Base-by-base conservation (phyloP, 2,113 vertebrate genomes). In the Narcine bancroftii region DNA sequence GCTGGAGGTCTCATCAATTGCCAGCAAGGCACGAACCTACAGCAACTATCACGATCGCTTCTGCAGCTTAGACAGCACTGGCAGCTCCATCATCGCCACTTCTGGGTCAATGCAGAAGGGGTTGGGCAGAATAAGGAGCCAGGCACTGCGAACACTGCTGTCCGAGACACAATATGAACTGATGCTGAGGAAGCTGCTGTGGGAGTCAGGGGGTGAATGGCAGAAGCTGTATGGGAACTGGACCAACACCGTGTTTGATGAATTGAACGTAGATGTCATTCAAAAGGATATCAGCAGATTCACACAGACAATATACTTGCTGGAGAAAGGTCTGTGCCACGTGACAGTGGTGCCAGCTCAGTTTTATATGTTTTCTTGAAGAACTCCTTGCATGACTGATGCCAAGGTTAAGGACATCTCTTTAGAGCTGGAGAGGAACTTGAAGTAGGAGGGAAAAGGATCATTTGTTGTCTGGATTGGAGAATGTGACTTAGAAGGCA, bases 161-260 rank as follows among this genome's bases (percentile, higher is more conserved):
- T 93, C 95, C 0, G 94, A 95, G 91, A 94, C 94, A 11, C 95
- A 96, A 50, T 89, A 85, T n/a, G 95, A 95, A 65, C 85, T 96
- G 66, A 93, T 92, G 56, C 77, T 96, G 56, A 93, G 94, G 79
- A 95, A 94, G 85, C 72, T 94, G 0, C 85, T 96, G 17, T 96
- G 96, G 96, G 94, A 95, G 15, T 92, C 94, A 0, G 93, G 94
- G 1, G 93, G 94, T 13, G 95, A 96, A 13, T 96, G 95, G 95
- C 26, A 26, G 0, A 92, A 11, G 0, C 83, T 94, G 72, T 94
- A 93, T 4, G 13, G 47, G 29, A 92, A 92, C 13, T 96, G 95
- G 95, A 95, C 92, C 29, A 66, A 36, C 0, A 93, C 93, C 0
- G 71, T 93, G 71, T 95, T 96, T 60, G 93, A 93, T 9, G 93